Base-by-base conservation (phyloP, 2,797 vertebrate species). In the Liparis tanakae region DNA sequence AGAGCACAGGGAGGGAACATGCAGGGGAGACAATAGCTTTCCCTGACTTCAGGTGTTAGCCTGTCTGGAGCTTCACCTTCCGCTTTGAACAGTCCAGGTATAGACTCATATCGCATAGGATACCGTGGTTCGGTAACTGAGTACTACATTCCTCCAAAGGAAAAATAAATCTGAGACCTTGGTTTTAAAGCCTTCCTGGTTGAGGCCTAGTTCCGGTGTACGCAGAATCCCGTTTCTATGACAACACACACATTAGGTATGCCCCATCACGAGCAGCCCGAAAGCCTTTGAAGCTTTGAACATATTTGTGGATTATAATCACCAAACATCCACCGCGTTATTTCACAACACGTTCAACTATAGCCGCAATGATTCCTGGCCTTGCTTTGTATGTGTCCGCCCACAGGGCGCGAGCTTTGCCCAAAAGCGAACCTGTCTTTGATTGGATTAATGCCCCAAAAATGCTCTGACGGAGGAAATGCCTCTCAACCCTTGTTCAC, bases 171-270 rank as follows among this genome's bases (percentile, higher is more conserved):
- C 25, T 62, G 3, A 1, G 14, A 58, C 34, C 50, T 77, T 1
- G 25, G 34, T n/a, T 77, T 82, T 25, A 25, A 50, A 10, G 43
- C 50, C 37, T 14, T 44, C 7, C 14, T 69, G 44, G 66, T 48
- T 62, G 51, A 76, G 79, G 83, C 89, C 71, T 59, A 71, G 57
- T 55, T 72, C 66, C 68, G 67, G 59, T 58, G 30, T 71, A 74
- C 79, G 79, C 85, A 89, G 85, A 89, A 88, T 93, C 89, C 78
- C 91, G 89, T 95, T 92, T 89, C 91, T 88, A 95, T 94, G 90
- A 87, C 93, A 93, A 95, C 94, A 55, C 14, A 73, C 14, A 73
- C 89, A 89, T 90, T 84, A 81, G 70, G 86, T 70, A 70, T 75
- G 36, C 63, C 64, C 78, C 72, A 63, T 80, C 63, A 6, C 72